These are phyloP conservation scores for Trachelus tabidus DNA, from an alignment of 2,888 invertebrate species.

Conservation along the genomic window DNA sequence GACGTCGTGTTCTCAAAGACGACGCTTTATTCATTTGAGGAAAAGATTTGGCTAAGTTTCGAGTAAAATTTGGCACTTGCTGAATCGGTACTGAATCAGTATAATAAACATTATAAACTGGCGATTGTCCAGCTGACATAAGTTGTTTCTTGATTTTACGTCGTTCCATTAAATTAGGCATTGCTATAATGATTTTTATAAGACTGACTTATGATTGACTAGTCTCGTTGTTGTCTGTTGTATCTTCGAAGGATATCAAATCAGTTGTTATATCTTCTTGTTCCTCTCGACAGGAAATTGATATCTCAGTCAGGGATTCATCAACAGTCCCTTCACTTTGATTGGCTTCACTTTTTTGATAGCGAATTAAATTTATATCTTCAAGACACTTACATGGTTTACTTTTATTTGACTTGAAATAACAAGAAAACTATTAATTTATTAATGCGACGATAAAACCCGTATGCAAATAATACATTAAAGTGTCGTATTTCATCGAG, in stretches of 20 bases:
- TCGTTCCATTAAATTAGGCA: slow-evolving; percentile 33
- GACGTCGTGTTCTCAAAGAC: neutral
- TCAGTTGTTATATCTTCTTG: slow-evolving; percentile 11
- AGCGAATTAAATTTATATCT: neutral
- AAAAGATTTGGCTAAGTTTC: slow-evolving; percentile 22
- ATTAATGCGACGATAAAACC: neutral
- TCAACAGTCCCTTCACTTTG: slow-evolving; percentile 4
- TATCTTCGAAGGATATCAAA: slow-evolving; percentile 26
- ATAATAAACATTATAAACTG: slow-evolving; percentile 34
- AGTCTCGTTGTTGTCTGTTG: slow-evolving; percentile 39
- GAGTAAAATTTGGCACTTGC: slow-evolving; percentile 22
- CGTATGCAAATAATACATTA: neutral
- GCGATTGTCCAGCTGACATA: slow-evolving; percentile 15
- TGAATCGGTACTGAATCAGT: slow-evolving; percentile 25
- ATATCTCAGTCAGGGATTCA: slow-evolving; percentile 30
- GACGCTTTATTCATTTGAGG: slow-evolving; percentile 18
- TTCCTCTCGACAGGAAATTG: slow-evolving; percentile 10
- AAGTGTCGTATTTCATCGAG: neutral
- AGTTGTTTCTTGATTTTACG: slow-evolving; percentile 31
- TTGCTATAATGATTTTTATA: neutral
- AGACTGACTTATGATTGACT: slow-evolving; percentile 19
- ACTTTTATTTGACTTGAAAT: neutral
- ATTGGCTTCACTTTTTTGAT: neutral
- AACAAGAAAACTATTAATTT: neutral
- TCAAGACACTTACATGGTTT: neutral